Base-by-base conservation (phyloP, 2,113 vertebrate genomes). In the Rostratula benghalensis region DNA sequence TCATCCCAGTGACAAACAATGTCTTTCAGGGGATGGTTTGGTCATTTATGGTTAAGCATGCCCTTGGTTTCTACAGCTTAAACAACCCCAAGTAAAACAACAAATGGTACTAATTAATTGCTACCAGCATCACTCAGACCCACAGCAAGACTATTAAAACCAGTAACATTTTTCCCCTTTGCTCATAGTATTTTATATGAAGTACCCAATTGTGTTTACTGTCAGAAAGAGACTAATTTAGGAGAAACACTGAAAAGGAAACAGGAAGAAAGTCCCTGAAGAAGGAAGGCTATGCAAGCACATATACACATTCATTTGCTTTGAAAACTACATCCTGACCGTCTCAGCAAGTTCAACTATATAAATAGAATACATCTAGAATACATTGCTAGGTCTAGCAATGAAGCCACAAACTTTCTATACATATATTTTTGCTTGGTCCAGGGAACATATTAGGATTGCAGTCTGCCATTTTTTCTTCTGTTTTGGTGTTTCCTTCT, bases 401-500 rank as follows among this genome's bases (percentile, higher is more conserved):
- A 45, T 1, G 10, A 83, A 85, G 83, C 16, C 16, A 57, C 41
- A 51, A 73, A 23, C 33, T 59, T 70, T 68, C 45, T 56, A 22
- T 3, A 59, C 3, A 1, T 7, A 3, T 3, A 57, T 53, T 74
- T 89, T 84, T 48, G 11, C 61, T 89, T 43, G 6, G 9, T 33
- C 35, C 41, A 35, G 19, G 56, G 30, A 64, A 93, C 90, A 81
- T 17, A 45, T 95, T 94, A 81, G 28, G 76, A 71, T 2, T 87
- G 30, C 28, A 88, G 89, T 27, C 50, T n/a, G 88, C 78, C 91
- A 71, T 69, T 24, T 74, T 95, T 96, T 89, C 92, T 46, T 45
- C 93, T 97, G 98, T 97, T 95, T 97, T 97, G 85, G 70, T 97
- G 50, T 64, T 74, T 85, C 25, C 9, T 64, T 60, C 8, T 5